Evolutionary conservation across 2,888 invertebrate species (phyloP).

Genomic region (Plebejus melissa): DNA sequence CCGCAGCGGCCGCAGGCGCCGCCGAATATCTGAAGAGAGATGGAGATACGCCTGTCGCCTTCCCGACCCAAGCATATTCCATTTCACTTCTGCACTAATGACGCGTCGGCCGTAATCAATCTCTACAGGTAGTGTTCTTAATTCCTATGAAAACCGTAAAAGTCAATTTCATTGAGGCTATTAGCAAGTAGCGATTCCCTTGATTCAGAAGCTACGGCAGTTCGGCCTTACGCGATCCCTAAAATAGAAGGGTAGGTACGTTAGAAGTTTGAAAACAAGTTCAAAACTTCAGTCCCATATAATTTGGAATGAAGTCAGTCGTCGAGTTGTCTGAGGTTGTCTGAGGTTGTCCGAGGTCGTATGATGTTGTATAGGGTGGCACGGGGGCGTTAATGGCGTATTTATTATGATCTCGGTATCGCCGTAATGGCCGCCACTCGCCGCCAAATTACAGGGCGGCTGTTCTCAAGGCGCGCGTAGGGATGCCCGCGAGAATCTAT

Average conservation of each 20-base stretch:
- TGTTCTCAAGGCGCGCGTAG: conserved; percentile 61
- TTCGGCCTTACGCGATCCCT: not conserved
- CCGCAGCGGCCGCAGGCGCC: conserved; percentile 66
- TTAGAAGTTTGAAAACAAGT: not conserved
- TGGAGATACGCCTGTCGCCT: not conserved
- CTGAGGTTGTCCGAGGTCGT: conserved; percentile 46
- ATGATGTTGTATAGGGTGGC: conserved; percentile 56
- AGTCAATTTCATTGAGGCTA: conserved; percentile 46
- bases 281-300: not conserved
- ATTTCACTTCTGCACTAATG: conserved; percentile 12
- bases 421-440: conserved; percentile 78
- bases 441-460: conserved; percentile 80
- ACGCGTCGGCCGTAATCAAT: not conserved
- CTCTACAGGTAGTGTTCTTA: conserved; percentile 41
- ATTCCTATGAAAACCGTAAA: conserved; percentile 54
- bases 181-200: not conserved
- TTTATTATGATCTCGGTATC: conserved; percentile 79
- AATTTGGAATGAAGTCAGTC: conserved; percentile 21
- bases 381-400: conserved; percentile 77
- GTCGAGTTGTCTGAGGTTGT: conserved; percentile 43
- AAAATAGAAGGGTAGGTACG: not conserved
- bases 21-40: conserved; percentile 43
- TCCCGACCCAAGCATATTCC: not conserved
- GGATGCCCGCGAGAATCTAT: conserved; percentile 44
- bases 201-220: not conserved